These are phyloP conservation scores for Eucriotettix oculatus DNA, from an alignment of 2,888 invertebrate species.

Conservation along the genomic window DNA sequence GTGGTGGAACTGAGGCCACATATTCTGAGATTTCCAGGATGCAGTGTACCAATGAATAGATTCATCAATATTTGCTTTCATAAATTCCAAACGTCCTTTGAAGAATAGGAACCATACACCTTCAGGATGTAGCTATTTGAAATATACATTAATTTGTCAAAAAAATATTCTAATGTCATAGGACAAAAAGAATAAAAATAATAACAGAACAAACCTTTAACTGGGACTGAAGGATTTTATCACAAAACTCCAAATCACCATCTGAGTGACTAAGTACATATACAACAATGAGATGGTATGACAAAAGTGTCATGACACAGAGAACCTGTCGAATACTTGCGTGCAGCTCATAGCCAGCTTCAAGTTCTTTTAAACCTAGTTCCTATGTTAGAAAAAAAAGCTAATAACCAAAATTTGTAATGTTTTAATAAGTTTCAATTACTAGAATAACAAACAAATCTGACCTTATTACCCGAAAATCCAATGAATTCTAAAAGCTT, in stretches of 20 bases:
- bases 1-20: conserved; percentile 86
- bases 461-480: conserved; percentile 71
- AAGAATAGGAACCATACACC: conserved; percentile 89
- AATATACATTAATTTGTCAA: background rate
- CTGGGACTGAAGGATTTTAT: conserved; percentile 55
- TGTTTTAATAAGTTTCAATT: no score
- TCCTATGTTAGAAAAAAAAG: conserved; percentile 30
- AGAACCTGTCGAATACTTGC: conserved; percentile 70
- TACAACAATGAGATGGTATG: conserved; percentile 71
- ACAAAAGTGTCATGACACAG: conserved; percentile 68
- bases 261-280: conserved; percentile 67
- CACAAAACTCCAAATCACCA: conserved; percentile 61
- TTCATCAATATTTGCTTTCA: conserved; percentile 55
- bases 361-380: conserved; percentile 55
- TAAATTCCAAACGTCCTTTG: conserved; percentile 68
- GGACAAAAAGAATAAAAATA: background rate
- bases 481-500: conserved; percentile 86
- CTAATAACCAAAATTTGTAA: no score
- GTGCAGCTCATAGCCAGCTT: conserved; percentile 49
- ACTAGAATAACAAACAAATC: background rate
- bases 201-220: conserved; percentile 31
- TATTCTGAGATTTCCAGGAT: conserved; percentile 63
- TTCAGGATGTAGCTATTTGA: conserved; percentile 46
- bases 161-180: background rate
- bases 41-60: conserved; percentile 60